Conservation (phyloP, 2,888 invertebrate genomes). For the Malthinus flaveolus region DNA sequence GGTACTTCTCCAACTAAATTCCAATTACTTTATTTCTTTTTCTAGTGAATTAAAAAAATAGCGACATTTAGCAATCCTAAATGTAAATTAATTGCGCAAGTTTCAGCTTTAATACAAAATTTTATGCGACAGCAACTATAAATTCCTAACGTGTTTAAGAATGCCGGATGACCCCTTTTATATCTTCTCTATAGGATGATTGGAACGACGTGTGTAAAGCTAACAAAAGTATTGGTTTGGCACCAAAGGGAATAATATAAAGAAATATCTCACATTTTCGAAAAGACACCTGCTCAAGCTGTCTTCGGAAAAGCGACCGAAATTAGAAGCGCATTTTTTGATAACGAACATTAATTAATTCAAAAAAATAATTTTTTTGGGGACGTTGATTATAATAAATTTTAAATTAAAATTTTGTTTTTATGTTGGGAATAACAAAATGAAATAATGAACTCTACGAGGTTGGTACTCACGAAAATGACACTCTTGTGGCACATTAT, state of each 20-base stretch:
- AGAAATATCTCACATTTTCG: conserved; percentile 18
- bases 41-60: too few relatives aligned
- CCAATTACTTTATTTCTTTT: too few relatives aligned
- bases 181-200: conserved; percentile 20
- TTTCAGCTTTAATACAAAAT: conserved; percentile 1
- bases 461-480: conserved; percentile 16
- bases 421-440: conserved; percentile 1
- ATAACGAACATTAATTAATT: neutral
- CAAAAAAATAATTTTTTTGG: neutral
- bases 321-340: neutral
- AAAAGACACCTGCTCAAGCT: conserved; percentile 18
- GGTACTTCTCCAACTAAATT: too few relatives aligned
- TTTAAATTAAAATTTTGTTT: conserved; percentile 1
- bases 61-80: too few relatives aligned
- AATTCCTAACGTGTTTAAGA: conserved; percentile 17
- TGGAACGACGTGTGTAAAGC: conserved; percentile 26
- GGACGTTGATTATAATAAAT: too few relatives aligned
- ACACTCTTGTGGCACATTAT: conserved; percentile 4
- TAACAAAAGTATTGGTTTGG: conserved; percentile 22
- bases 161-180: conserved; percentile 21
- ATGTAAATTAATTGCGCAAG: neutral
- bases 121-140: conserved; percentile 11
- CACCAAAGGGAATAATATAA: conserved; percentile 16
- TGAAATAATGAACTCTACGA: neutral
- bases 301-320: conserved; percentile 3